Percentiles rank a stretch among this genome's conserved stretches.
phyloP scores from a whole-genome alignment of 2,797 vertebrate species.

The Coranthus polyacanthus region DNA sequence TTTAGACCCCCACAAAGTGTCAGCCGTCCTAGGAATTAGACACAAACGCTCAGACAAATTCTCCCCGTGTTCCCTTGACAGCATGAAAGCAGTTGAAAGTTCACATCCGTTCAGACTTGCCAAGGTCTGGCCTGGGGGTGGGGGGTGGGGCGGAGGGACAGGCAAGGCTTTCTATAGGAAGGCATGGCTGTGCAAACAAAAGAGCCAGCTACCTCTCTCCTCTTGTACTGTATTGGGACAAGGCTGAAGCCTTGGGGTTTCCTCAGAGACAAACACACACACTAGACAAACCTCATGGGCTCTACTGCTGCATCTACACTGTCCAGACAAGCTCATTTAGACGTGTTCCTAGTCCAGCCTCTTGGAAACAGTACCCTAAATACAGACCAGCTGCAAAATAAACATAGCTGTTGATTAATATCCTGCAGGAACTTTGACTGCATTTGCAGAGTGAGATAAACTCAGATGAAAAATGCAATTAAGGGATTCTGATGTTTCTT shows the following conservation, averaged over 20 bases:
- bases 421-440: constrained; percentile 11
- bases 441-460: constrained; percentile 10
- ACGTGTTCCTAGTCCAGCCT: constrained; percentile 46
- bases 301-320: constrained; percentile 46
- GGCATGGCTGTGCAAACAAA: constrained; percentile 73
- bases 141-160: neutral
- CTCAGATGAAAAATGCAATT: constrained; percentile 18
- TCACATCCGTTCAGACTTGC: constrained; percentile 70
- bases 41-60: constrained; percentile 45
- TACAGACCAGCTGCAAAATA: constrained; percentile 58
- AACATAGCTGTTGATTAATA: constrained; percentile 62
- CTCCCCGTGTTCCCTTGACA: constrained; percentile 50
- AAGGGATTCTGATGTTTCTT: neutral
- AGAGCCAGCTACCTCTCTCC: constrained; percentile 50
- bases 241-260: constrained; percentile 60
- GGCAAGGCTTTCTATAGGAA: constrained; percentile 44
- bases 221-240: constrained; percentile 36
- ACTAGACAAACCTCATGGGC: constrained; percentile 56
- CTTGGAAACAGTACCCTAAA: constrained; percentile 54
- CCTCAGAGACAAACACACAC: constrained; percentile 68
- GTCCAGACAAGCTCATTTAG: constrained; percentile 67
- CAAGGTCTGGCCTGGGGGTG: constrained; percentile 14
- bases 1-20: constrained; percentile 37
- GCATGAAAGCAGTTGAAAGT: constrained; percentile 61
- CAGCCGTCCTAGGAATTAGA: constrained; percentile 59